These are phyloP conservation scores for Pangasius djambal DNA, from an alignment of 2,797 vertebrate genomes.

Conservation along the genomic window DNA sequence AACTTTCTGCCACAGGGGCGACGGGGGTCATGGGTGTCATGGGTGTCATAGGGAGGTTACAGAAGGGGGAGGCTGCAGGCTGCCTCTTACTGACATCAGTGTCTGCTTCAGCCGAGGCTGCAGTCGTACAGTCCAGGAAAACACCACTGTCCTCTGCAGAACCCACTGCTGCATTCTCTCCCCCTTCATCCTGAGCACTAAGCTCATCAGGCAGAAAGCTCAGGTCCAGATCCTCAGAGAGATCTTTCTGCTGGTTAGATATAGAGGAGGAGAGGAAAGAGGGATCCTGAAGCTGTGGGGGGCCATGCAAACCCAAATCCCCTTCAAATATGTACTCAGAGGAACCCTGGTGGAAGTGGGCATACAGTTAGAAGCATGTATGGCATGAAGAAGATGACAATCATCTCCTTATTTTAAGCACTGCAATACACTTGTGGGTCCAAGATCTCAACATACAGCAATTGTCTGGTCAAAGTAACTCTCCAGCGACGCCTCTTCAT, in stretches of 20 bases:
- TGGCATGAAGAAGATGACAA: not conserved
- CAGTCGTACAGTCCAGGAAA: constrained; percentile 54
- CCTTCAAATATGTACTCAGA: constrained; percentile 69
- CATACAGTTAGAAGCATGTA: not conserved
- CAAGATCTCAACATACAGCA: constrained; percentile 69
- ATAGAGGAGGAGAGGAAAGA: constrained; percentile 52
- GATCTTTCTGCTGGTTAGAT: constrained; percentile 62
- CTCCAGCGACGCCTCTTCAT: constrained; percentile 74
- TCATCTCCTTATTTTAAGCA: not conserved
- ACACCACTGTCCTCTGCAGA: constrained; percentile 62
- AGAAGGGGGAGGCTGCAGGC: constrained; percentile 59
- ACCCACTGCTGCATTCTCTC: constrained; percentile 35
- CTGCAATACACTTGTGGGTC: not conserved
- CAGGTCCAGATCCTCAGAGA: constrained; percentile 82
- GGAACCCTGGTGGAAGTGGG: constrained; percentile 53
- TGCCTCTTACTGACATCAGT: constrained; percentile 34
- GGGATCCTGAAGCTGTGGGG: constrained; percentile 60
- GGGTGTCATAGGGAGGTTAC: constrained; percentile 75
- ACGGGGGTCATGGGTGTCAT: constrained; percentile 87
- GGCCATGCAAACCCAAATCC: constrained; percentile 68
- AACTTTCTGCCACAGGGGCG: constrained; percentile 80
- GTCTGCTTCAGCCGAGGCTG: constrained; percentile 34
- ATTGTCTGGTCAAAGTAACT: constrained; percentile 82
- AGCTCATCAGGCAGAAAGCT: constrained; percentile 92
- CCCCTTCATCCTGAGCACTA: constrained; percentile 68